A percentile compares a stretch with the other conserved stretches of the same genome.
Evolutionary conservation across 2,888 invertebrate species (phyloP).

Genomic region (Microchrysa polita): DNA sequence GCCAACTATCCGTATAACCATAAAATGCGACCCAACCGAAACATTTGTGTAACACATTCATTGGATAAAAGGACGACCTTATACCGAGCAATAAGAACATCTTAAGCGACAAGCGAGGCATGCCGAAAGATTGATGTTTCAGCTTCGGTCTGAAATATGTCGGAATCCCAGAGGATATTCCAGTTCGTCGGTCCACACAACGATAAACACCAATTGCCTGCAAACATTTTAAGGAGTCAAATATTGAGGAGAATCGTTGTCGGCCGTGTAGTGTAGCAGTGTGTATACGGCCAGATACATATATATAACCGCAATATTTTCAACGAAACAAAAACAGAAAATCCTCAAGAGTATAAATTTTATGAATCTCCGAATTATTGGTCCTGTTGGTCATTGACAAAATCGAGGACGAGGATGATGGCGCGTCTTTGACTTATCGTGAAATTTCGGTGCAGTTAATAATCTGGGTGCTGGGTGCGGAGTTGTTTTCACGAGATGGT

Average conservation of each 20-base stretch:
- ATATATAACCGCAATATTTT: background rate
- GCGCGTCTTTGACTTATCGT: background rate
- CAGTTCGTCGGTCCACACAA: no score
- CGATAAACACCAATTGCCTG: background rate
- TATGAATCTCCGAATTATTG: constrained; percentile 20
- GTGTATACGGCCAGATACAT: no score
- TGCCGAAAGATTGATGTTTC: no score
- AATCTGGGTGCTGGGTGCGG: background rate
- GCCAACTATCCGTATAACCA: no score
- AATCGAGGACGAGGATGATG: no score
- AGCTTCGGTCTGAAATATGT: no score
- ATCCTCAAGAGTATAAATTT: constrained; percentile 15
- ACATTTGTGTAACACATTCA: no score
- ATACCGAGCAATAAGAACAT: no score
- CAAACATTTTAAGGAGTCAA: constrained; percentile 13
- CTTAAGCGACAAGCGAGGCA: no score
- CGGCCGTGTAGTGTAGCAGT: constrained; percentile 7
- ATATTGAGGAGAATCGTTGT: background rate
- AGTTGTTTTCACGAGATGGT: background rate
- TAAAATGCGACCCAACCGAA: no score
- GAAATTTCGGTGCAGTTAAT: background rate
- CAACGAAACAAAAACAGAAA: constrained; percentile 1
- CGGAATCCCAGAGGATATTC: no score
- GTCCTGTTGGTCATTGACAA: constrained; percentile 1
- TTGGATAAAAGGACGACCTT: no score